These are phyloP conservation scores for Bactericera cockerelli DNA, from an alignment of 1,140 invertebrate genomes.

Conservation along the genomic window DNA sequence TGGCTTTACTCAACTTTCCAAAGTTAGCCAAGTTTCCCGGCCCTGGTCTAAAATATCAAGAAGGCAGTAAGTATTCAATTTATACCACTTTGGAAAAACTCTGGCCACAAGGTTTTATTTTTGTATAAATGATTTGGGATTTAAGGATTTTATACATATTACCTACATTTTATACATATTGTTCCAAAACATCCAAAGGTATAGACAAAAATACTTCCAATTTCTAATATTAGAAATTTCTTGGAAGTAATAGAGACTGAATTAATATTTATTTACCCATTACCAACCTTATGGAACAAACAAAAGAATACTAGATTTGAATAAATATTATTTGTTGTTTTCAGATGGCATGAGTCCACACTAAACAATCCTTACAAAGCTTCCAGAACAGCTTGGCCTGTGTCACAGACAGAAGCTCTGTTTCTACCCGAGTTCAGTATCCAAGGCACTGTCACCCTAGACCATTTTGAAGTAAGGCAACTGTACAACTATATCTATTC, in stretches of 20 bases:
- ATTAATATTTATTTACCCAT: too few species aligned
- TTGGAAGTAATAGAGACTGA: background rate
- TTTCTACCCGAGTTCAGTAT: constrained; percentile 72
- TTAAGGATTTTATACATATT: too few species aligned
- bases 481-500: too few species aligned
- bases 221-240: background rate
- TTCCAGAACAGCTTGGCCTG: constrained; percentile 59
- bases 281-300: too few species aligned
- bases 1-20: background rate
- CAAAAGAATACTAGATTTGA: too few species aligned
- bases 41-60: background rate
- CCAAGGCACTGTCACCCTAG: constrained; percentile 38
- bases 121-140: too few species aligned
- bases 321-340: too few species aligned
- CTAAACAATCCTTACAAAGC: constrained; percentile 38
- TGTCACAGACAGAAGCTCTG: constrained; percentile 51
- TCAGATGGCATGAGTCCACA: constrained; percentile 37
- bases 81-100: background rate
- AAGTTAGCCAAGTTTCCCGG: background rate
- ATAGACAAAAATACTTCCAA: background rate
- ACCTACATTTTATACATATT: too few species aligned
- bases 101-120: too few species aligned
- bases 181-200: too few species aligned
- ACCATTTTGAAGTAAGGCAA: constrained; percentile 37
- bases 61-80: background rate